Base-by-base conservation (phyloP, 2,113 vertebrate species). In the Xyrauchen texanus region DNA sequence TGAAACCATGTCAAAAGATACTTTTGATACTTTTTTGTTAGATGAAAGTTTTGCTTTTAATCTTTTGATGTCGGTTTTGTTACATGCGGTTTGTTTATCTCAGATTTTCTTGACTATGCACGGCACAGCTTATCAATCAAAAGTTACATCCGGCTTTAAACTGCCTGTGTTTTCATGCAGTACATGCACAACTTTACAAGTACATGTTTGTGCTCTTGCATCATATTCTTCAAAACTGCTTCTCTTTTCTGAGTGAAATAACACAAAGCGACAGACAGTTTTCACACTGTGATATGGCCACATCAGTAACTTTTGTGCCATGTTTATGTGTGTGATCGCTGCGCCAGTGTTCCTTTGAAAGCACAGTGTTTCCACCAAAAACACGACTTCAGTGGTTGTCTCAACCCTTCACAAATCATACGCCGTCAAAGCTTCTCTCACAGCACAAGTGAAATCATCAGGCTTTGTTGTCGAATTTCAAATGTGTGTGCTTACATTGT, bases 391-490 rank as follows among this genome's bases (percentile, higher is more conserved):
- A 58, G 68, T 58, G 68, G 52, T 45, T 52, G 52, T 45, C 68
- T 57, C 34, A 45, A 8, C 57, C 10, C 57, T 73, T 73, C 15
- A 44, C 71, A 57, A 61, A 73, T 49, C 57, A 61, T 16, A 45
- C 57, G 46, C 57, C 15, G 47, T 73, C 70, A 73, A 73, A 73
- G 21, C 21, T 34, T 34, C 21, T 34, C 21, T 3, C 21, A 34
- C 21, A 34, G 70, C 70, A 61, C 57, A 21, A 11, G 57, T 44
- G 7, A 21, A 62, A 73, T 12, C 15, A 5, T 47, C 57, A 5
- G 45, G n/a, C 45, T 73, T 73, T 73, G 71, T 62, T 73, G 71
- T 73, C 57, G 8, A 11, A 61, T 61, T 73, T 73, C 11, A 61
- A 49, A 73, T 73, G 13, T 73, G 61, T 44, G 34, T 21, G 71